Evolutionary conservation across 2,888 invertebrate species (phyloP).

Genomic region (Dasysyrphus tricinctus): DNA sequence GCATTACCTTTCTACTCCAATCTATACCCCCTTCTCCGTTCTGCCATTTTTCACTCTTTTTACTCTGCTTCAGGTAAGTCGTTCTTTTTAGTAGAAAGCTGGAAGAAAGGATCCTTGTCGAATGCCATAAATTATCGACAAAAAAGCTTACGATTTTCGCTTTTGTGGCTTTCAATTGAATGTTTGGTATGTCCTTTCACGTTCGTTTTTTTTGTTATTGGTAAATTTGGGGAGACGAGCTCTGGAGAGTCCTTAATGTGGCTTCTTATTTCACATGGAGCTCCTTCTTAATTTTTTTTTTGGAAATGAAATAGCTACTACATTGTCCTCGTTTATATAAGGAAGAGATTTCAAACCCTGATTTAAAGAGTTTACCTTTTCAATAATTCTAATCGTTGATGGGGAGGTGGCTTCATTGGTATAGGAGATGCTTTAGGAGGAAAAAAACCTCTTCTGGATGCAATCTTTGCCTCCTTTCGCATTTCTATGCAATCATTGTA

Average conservation of each 20-base stretch:
- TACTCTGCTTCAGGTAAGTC: constrained; percentile 43
- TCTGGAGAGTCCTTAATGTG: constrained; percentile 49
- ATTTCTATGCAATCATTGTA: constrained; percentile 52
- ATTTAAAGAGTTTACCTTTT: constrained; percentile 68
- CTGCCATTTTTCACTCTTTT: constrained; percentile 30
- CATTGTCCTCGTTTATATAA: constrained; percentile 14
- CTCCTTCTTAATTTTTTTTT: background rate
- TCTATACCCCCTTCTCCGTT: background rate
- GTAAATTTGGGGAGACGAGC: background rate
- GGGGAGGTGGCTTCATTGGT: constrained; percentile 10
- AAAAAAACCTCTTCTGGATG: constrained; percentile 5
- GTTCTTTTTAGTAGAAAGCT: constrained; percentile 17
- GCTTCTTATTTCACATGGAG: constrained; percentile 61
- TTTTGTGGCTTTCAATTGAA: constrained; percentile 75
- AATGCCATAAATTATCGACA: constrained; percentile 73
- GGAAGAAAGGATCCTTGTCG: constrained; percentile 67
- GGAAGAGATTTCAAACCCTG: constrained; percentile 49
- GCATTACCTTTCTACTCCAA: background rate
- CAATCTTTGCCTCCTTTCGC: constrained; percentile 4
- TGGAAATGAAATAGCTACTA: constrained; percentile 14
- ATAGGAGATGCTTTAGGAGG: background rate
- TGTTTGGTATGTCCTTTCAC: constrained; percentile 69
- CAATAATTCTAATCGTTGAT: constrained; percentile 73
- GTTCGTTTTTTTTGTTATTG: constrained; percentile 33
- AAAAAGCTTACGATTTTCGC: constrained; percentile 69